Conservation (phyloP, 2,797 vertebrate species). For the Sebastes miniatus region DNA sequence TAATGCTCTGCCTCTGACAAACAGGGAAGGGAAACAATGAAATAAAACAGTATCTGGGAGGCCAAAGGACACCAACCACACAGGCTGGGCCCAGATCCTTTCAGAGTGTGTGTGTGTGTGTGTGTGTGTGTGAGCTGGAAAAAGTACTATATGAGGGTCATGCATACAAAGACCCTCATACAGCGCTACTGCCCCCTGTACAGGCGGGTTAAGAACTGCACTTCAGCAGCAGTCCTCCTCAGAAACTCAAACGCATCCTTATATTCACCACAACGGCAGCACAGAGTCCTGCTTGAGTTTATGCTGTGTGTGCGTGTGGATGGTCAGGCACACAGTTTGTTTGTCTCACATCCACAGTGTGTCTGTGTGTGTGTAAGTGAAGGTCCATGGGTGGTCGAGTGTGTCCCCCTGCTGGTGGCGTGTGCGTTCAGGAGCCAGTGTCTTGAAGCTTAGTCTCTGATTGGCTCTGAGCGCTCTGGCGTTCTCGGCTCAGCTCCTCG, state of each 20-base stretch:
- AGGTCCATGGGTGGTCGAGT: constrained; percentile 6
- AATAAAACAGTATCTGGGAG: constrained; percentile 6
- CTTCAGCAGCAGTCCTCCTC: neutral
- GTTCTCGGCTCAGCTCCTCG: constrained; percentile 74
- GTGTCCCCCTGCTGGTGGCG: constrained; percentile 18
- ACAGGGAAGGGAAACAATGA: neutral
- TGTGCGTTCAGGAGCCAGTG: constrained; percentile 54
- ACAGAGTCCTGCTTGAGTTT: constrained; percentile 25
- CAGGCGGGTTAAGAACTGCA: constrained; percentile 5
- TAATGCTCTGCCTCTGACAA: neutral
- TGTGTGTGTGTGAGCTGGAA: neutral
- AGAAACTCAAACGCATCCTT: constrained; percentile 20
- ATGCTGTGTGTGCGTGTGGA: constrained; percentile 21
- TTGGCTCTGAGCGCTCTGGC: constrained; percentile 59
- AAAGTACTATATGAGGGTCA: neutral
- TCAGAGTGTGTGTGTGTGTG: neutral
- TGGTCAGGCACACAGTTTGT: constrained; percentile 32
- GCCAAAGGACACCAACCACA: neutral
- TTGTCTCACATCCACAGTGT: constrained; percentile 20
- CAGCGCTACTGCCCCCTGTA: constrained; percentile 17
- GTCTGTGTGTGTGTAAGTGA: neutral
- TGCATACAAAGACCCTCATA: neutral
- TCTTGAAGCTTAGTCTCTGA: constrained; percentile 34
- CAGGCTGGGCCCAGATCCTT: neutral
- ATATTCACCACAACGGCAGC: neutral